phyloP scores from a whole-genome alignment of 2,797 vertebrate genomes.

The Anguilla anguilla region DNA sequence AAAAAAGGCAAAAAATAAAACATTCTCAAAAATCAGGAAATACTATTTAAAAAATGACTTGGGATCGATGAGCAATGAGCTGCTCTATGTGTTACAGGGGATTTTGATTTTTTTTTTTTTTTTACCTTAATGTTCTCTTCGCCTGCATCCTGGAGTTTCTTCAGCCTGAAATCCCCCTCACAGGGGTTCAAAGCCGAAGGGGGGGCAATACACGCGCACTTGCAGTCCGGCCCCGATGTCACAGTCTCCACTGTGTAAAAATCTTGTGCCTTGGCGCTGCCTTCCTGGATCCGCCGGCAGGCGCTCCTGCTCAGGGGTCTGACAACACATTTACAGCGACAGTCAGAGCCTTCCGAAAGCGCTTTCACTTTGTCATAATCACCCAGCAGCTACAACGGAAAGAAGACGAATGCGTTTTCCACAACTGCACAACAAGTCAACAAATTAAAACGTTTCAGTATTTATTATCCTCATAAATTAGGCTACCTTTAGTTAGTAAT shows the following conservation, averaged over 20 bases:
- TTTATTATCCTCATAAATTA: neutral
- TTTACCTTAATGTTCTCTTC: constrained; percentile 86
- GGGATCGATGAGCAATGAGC: neutral
- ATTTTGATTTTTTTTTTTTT: neutral
- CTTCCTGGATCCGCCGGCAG: constrained; percentile 81
- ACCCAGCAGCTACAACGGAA: constrained; percentile 85
- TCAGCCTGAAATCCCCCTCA: constrained; percentile 85
- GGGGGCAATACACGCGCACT: constrained; percentile 90
- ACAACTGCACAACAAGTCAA: constrained; percentile 25
- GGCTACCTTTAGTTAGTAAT: neutral
- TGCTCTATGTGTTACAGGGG: neutral
- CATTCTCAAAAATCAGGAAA: neutral
- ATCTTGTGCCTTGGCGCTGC: constrained; percentile 74
- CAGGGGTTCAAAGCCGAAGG: constrained; percentile 89
- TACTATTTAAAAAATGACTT: neutral
- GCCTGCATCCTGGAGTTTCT: constrained; percentile 82
- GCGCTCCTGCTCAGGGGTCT: constrained; percentile 86
- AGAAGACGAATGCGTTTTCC: constrained; percentile 67
- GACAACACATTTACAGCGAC: constrained; percentile 95
- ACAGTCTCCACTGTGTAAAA: constrained; percentile 92
- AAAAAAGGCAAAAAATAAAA: no score
- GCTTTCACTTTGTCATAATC: constrained; percentile 97
- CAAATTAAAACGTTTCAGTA: neutral
- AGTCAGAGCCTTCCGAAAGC: constrained; percentile 91
- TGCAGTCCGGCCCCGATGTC: constrained; percentile 86